Evolutionary conservation across 1,140 invertebrate species (phyloP).

Genomic region (Drosophila trapezifrons): DNA sequence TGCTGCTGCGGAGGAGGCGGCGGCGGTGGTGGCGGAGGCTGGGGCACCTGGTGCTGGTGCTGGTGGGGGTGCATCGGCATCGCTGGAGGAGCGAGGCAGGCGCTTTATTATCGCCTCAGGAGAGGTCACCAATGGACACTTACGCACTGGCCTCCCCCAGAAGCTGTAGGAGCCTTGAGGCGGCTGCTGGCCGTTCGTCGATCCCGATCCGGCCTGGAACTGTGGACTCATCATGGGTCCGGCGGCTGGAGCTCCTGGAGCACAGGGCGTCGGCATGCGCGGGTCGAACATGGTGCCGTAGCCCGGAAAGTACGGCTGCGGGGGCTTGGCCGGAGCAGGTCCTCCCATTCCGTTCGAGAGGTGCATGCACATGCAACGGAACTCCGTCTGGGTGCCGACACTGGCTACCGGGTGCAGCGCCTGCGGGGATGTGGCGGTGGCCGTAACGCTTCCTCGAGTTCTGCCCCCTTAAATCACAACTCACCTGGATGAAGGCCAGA

Average conservation of each 20-base stretch:
- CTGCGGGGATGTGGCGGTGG: constrained; percentile 1
- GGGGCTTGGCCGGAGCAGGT: neutral
- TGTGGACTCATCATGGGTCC: neutral
- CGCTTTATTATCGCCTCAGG: neutral
- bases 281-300: neutral
- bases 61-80: constrained; percentile 33
- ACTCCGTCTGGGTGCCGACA: constrained; percentile 54
- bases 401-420: neutral
- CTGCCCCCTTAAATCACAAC: neutral
- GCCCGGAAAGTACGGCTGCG: neutral
- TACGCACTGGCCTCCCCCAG: constrained; percentile 46
- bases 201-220: neutral
- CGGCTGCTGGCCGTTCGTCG: neutral
- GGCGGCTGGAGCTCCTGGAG: neutral
- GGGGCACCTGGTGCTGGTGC: constrained; percentile 5
- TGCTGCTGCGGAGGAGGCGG: neutral
- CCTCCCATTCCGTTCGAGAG: neutral
- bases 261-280: constrained; percentile 25
- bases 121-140: neutral
- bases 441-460: neutral
- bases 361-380: constrained; percentile 45
- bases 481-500: constrained; percentile 37
- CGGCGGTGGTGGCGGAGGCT: neutral
- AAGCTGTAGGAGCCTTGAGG: constrained; percentile 14
- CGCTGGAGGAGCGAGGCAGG: neutral